These are phyloP conservation scores for Calameuta pallipes DNA, from an alignment of 2,888 invertebrate genomes.

Conservation along the genomic window DNA sequence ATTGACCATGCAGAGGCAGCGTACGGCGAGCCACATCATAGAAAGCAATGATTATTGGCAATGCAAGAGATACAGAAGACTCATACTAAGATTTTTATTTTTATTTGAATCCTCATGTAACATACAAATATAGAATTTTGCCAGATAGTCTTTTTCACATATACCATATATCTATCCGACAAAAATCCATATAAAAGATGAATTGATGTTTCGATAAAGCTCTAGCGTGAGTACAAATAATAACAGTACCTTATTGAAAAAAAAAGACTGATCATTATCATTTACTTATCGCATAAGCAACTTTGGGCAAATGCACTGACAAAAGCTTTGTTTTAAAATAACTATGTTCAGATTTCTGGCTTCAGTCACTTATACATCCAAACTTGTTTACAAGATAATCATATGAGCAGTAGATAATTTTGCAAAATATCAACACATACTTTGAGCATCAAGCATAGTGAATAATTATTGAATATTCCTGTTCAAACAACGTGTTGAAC, in stretches of 20 bases:
- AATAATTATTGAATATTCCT: not conserved
- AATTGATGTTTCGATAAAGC: not conserved
- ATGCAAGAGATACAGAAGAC: not conserved
- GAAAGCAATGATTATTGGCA: constrained; percentile 27
- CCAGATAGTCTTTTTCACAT: not conserved
- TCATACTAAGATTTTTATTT: constrained; percentile 10
- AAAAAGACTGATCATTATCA: not conserved
- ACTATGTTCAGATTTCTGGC: not conserved
- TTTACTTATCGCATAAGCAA: not conserved
- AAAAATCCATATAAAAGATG: not conserved
- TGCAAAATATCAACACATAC: not conserved
- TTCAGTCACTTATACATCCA: not conserved
- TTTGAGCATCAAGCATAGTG: not conserved
- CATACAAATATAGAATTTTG: not conserved
- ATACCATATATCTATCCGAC: not conserved
- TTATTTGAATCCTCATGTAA: constrained; percentile 39
- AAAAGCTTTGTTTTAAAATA: not conserved
- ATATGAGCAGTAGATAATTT: not conserved
- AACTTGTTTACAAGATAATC: not conserved
- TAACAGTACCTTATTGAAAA: not conserved
- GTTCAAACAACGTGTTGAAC: not conserved
- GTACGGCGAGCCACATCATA: not conserved
- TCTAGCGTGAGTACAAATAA: not conserved
- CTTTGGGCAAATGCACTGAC: not conserved
- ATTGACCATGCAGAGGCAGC: not conserved